A percentile compares a stretch with the other conserved stretches of the same genome.
These are phyloP conservation scores for Mycalesis mineus DNA, from an alignment of 2,888 invertebrate species.

Conservation along the genomic window DNA sequence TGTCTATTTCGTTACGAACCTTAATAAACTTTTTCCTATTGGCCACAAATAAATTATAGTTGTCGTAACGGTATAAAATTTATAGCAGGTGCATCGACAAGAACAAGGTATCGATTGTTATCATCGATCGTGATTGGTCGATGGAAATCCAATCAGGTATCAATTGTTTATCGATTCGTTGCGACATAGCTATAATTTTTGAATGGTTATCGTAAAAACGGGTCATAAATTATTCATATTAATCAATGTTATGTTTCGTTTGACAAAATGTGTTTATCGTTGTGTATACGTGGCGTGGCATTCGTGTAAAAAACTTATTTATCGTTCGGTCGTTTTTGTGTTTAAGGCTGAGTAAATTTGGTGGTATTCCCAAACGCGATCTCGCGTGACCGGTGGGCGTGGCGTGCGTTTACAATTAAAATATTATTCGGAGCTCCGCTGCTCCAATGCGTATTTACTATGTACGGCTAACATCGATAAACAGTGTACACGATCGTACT, in stretches of 20 bases:
- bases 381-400: constrained; percentile 72
- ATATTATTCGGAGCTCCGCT: constrained; percentile 49
- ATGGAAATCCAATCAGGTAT: constrained; percentile 44
- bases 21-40: constrained; percentile 75
- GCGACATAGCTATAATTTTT: not conserved
- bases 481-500: not conserved
- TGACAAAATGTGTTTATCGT: constrained; percentile 10
- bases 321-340: constrained; percentile 36
- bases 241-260: constrained; percentile 1
- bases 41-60: constrained; percentile 64
- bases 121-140: constrained; percentile 51
- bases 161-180: constrained; percentile 39
- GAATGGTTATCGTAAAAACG: not conserved
- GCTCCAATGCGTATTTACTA: constrained; percentile 16
- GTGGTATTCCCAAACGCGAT: constrained; percentile 60
- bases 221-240: not conserved
- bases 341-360: constrained; percentile 40
- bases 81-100: constrained; percentile 64
- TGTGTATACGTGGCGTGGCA: constrained; percentile 4
- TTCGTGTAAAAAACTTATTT: constrained; percentile 44
- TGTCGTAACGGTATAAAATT: constrained; percentile 65
- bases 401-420: constrained; percentile 70
- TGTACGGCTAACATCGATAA: constrained; percentile 2
- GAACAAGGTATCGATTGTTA: constrained; percentile 51
- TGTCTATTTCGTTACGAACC: constrained; percentile 44